Percentiles rank a stretch among this genome's conserved stretches.
These are phyloP conservation scores for Eira barbara DNA, from an alignment of 2,113 vertebrate genomes.

Conservation along the genomic window DNA sequence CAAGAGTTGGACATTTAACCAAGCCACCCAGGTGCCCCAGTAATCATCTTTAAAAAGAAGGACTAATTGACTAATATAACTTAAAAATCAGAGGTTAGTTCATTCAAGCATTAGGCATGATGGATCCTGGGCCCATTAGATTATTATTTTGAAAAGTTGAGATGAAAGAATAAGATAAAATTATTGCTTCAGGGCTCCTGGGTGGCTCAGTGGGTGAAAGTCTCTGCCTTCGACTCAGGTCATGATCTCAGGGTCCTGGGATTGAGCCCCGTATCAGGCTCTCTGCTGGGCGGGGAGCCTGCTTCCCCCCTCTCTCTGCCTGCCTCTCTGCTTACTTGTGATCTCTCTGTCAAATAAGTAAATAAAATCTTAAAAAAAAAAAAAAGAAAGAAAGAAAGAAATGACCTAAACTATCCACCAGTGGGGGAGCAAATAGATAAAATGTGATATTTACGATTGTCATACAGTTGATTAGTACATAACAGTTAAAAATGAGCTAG, in stretches of 20 bases:
- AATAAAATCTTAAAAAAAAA: no score
- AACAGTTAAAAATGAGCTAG: not conserved
- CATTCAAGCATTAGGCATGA: not conserved
- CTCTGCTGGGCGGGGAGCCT: no score
- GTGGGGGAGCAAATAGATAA: not conserved
- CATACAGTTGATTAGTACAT: not conserved
- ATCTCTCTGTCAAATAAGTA: no score
- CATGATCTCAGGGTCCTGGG: no score
- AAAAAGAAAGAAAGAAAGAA: not conserved
- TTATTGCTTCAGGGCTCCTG: not conserved
- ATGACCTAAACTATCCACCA: not conserved
- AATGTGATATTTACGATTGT: not conserved
- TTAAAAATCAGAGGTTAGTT: not conserved
- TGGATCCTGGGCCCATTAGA: not conserved
- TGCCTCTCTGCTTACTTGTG: no score
- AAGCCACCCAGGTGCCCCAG: no score
- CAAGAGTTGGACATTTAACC: no score
- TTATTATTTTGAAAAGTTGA: not conserved
- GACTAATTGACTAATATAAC: not conserved
- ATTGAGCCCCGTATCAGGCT: rapidly evolving
- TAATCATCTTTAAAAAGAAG: not conserved
- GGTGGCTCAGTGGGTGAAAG: no score
- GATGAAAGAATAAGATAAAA: not conserved
- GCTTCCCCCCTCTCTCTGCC: no score
- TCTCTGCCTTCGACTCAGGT: no score